Percentiles rank a stretch among this genome's conserved stretches.
These are phyloP conservation scores for Himalopsyche tibetana DNA, from an alignment of 2,888 invertebrate genomes.

Conservation along the genomic window DNA sequence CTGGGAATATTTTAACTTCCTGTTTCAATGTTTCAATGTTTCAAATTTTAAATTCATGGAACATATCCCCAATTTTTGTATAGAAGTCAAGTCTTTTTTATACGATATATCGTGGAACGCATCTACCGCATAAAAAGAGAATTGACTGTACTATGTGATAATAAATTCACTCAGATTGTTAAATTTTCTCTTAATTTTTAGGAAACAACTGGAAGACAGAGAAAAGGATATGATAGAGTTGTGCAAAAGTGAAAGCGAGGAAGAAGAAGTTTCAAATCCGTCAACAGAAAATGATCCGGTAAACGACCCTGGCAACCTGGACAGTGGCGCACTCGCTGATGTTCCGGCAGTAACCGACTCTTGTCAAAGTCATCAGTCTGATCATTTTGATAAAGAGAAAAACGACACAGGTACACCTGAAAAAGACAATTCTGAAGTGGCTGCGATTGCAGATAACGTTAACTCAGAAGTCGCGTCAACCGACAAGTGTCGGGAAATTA, in stretches of 20 bases:
- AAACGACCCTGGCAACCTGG: background rate
- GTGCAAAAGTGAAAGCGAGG: slow-evolving; percentile 84
- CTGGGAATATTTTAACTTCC: no score
- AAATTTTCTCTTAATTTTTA: slow-evolving; percentile 68
- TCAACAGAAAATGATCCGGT: background rate
- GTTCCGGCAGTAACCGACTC: background rate
- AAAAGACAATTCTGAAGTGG: background rate
- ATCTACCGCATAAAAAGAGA: no score
- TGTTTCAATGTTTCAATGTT: no score
- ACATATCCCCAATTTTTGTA: no score
- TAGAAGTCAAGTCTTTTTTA: no score
- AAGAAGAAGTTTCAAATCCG: slow-evolving; percentile 67
- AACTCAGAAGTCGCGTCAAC: no score
- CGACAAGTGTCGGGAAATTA: no score
- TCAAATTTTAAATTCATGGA: no score
- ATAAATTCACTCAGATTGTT: background rate
- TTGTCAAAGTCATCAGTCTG: slow-evolving; percentile 49
- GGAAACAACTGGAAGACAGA: slow-evolving; percentile 82
- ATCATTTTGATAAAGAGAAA: slow-evolving; percentile 41
- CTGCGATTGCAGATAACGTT: background rate
- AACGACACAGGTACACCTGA: background rate
- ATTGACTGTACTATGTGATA: background rate
- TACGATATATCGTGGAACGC: no score
- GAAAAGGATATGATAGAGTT: slow-evolving; percentile 85
- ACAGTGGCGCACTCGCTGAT: background rate